A percentile compares a stretch with the other conserved stretches of the same genome.
These are phyloP conservation scores for Hemichromis elongatus DNA, from an alignment of 2,113 vertebrate species.

Conservation along the genomic window DNA sequence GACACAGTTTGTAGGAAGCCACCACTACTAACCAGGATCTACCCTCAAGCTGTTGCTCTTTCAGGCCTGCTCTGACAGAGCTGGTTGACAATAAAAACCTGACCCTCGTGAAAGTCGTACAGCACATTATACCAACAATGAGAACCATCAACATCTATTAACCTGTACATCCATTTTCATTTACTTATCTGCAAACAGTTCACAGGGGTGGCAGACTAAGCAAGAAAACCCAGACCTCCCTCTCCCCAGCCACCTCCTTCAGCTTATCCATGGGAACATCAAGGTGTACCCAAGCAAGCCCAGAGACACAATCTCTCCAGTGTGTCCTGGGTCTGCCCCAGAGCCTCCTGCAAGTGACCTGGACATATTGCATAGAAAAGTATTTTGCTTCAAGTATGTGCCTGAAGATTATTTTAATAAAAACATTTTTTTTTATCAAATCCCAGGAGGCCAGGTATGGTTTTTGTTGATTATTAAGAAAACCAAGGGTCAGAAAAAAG, in stretches of 20 bases:
- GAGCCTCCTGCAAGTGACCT: not conserved
- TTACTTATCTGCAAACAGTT: not conserved
- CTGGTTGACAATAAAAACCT: not conserved
- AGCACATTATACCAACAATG: not conserved
- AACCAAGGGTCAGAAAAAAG: not conserved
- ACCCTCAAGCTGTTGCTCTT: not conserved
- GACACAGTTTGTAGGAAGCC: not conserved
- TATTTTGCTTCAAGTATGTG: not conserved
- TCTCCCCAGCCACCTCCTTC: not conserved
- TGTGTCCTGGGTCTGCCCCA: not conserved
- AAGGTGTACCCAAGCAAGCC: not conserved
- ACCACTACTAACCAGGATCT: not conserved
- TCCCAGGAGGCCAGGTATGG: not conserved
- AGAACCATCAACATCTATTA: not conserved
- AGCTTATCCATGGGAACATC: not conserved
- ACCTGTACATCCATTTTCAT: not conserved
- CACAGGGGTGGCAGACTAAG: not conserved
- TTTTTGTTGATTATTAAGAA: not conserved
- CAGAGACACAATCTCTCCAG: not conserved
- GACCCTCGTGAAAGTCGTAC: accelerated
- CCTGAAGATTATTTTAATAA: not conserved
- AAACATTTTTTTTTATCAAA: too few species aligned
- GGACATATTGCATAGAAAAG: not conserved
- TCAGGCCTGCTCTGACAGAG: not conserved
- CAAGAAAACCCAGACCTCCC: not conserved